phyloP scores from a whole-genome alignment of 2,888 invertebrate species.

The Andrena minutula region DNA sequence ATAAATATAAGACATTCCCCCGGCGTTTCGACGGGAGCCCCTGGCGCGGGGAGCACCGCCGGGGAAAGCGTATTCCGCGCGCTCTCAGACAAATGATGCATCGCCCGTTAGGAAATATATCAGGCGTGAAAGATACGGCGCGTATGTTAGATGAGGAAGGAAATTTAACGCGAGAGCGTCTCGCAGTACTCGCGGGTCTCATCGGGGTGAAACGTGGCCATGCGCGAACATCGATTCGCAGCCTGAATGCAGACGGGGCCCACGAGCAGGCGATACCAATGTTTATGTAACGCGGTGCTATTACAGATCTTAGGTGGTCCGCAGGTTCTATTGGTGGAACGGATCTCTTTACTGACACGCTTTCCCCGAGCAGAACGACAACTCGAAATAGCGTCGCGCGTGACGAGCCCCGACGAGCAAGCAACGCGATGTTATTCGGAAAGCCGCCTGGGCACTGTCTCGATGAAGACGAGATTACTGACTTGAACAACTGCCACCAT shows the following conservation, averaged over 20 bases:
- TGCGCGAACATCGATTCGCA: constrained; percentile 46
- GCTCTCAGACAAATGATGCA: constrained; percentile 55
- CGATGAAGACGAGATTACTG: constrained; percentile 35
- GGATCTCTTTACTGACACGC: constrained; percentile 57
- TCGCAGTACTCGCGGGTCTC: constrained; percentile 26
- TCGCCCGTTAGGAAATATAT: constrained; percentile 53
- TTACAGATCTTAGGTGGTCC: constrained; percentile 40
- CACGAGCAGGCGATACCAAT: not conserved
- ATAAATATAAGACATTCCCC: constrained; percentile 36
- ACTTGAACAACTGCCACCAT: constrained; percentile 54
- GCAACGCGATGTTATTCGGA: constrained; percentile 74
- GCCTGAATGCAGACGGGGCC: constrained; percentile 22
- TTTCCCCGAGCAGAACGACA: constrained; percentile 52
- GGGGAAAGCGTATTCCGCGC: constrained; percentile 14
- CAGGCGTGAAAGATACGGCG: constrained; percentile 50
- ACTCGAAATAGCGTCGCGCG: constrained; percentile 70
- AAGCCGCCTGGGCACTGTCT: constrained; percentile 53
- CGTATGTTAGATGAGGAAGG: constrained; percentile 30
- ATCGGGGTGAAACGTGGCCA: constrained; percentile 9
- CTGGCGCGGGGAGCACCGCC: not conserved
- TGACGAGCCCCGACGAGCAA: constrained; percentile 70
- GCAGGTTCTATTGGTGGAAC: constrained; percentile 60
- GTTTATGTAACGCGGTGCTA: constrained; percentile 59
- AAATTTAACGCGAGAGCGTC: constrained; percentile 52
- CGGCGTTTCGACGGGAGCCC: not conserved